Percentiles rank a stretch among this genome's conserved stretches.
Evolutionary conservation across 2,888 invertebrate genomes (phyloP).

Genomic region (Endomychus coccineus): DNA sequence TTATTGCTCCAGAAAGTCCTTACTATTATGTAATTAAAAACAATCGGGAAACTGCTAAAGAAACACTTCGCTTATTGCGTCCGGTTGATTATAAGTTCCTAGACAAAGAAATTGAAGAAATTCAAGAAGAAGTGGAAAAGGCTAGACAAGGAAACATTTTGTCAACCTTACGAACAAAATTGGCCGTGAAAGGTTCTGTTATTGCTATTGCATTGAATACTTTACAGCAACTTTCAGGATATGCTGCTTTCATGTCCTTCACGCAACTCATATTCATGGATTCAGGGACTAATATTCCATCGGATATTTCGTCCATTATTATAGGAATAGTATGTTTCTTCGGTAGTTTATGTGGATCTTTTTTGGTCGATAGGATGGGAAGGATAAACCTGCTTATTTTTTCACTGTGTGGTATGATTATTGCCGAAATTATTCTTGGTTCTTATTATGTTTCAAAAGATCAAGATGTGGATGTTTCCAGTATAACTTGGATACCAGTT

Average conservation of each 20-base stretch:
- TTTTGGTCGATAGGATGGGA: slow-evolving; percentile 72
- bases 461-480: slow-evolving; percentile 43
- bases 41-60: slow-evolving; percentile 50
- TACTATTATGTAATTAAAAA: slow-evolving; percentile 57
- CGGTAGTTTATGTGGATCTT: slow-evolving; percentile 63
- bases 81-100: slow-evolving; percentile 20
- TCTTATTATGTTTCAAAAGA: slow-evolving; percentile 45
- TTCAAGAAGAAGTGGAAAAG: slow-evolving; percentile 37
- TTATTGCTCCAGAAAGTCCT: slow-evolving; percentile 75
- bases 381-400: slow-evolving; percentile 61
- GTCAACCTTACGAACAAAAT: slow-evolving; percentile 56
- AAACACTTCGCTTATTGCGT: slow-evolving; percentile 45
- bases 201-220: slow-evolving; percentile 62
- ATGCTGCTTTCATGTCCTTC: slow-evolving; percentile 71
- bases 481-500: slow-evolving; percentile 63
- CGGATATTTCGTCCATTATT: slow-evolving; percentile 64
- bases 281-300: slow-evolving; percentile 55
- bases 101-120: slow-evolving; percentile 35
- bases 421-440: slow-evolving; percentile 53
- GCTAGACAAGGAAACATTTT: slow-evolving; percentile 35
- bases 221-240: slow-evolving; percentile 75
- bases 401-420: slow-evolving; percentile 58
- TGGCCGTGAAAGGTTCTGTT: slow-evolving; percentile 67
- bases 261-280: slow-evolving; percentile 59
- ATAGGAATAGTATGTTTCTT: slow-evolving; percentile 66